These are phyloP conservation scores for Trinectes maculatus DNA, from an alignment of 2,113 vertebrate species.

Conservation along the genomic window DNA sequence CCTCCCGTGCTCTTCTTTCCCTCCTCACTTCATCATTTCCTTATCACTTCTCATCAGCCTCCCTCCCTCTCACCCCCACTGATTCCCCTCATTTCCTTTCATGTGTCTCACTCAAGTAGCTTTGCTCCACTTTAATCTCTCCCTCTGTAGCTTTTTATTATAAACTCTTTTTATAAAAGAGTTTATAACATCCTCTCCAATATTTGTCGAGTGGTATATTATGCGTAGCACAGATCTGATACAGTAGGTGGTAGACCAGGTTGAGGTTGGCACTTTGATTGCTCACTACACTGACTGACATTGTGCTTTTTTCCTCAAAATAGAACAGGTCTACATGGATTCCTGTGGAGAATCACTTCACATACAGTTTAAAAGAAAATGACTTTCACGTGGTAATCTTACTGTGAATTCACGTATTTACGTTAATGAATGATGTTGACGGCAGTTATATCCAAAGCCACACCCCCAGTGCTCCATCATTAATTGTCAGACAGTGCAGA, in stretches of 20 bases:
- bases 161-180: background rate
- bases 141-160: constrained; percentile 16
- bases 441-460: background rate
- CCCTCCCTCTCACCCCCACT: constrained; percentile 12
- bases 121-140: constrained; percentile 40
- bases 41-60: constrained; percentile 63
- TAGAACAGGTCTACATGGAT: constrained; percentile 26
- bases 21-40: constrained; percentile 66
- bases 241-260: constrained; percentile 1
- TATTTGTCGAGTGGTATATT: background rate
- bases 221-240: background rate
- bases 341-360: constrained; percentile 33
- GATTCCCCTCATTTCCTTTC: constrained; percentile 50
- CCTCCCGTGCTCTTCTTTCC: constrained; percentile 42
- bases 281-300: constrained; percentile 18
- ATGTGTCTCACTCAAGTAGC: constrained; percentile 37
- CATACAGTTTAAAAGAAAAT: constrained; percentile 24
- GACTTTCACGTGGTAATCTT: no score
- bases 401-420: no score
- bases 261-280: constrained; percentile 18
- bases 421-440: no score
- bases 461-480: no score
- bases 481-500: constrained; percentile 1
- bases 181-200: constrained; percentile 6
- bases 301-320: constrained; percentile 63